A percentile compares a stretch with the other conserved stretches of the same genome.
Evolutionary conservation across 2,113 vertebrate species (phyloP).

Genomic region (Pipra filicauda): DNA sequence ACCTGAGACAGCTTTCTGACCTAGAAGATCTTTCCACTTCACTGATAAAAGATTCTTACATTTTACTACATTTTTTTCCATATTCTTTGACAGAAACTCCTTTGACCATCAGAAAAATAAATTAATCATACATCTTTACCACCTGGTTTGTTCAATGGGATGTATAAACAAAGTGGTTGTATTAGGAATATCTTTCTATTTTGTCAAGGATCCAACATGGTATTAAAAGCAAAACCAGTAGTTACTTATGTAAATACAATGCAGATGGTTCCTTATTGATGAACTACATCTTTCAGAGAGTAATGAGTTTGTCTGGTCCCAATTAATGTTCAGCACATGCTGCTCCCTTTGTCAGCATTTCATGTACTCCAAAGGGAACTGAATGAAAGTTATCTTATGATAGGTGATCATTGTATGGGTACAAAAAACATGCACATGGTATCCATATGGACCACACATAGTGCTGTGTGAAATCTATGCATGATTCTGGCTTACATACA

Average conservation of each 20-base stretch:
- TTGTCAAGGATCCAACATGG: neutral
- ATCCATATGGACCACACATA: neutral
- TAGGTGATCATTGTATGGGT: neutral
- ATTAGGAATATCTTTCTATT: slow-evolving; percentile 5
- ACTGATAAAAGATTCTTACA: neutral
- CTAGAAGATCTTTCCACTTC: neutral
- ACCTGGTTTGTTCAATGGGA: neutral
- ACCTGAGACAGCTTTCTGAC: neutral
- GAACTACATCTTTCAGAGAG: slow-evolving; percentile 38
- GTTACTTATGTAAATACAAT: slow-evolving; percentile 46
- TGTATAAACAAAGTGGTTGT: neutral
- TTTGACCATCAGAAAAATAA: neutral
- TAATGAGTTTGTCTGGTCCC: slow-evolving; percentile 45
- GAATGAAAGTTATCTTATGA: slow-evolving; percentile 7
- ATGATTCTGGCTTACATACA: neutral
- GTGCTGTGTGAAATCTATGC: neutral
- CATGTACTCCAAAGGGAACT: neutral
- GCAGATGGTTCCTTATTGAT: slow-evolving; percentile 35
- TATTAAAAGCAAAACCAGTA: slow-evolving; percentile 13
- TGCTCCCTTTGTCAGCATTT: slow-evolving; percentile 45
- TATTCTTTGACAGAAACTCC: neutral
- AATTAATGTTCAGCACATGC: slow-evolving; percentile 40
- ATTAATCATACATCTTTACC: neutral
- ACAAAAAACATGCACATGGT: neutral
- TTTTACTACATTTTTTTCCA: neutral